Percentiles rank a stretch among this genome's conserved stretches.
Evolutionary conservation across 2,113 vertebrate species (phyloP).

Genomic region (Cyanoliseus patagonus): DNA sequence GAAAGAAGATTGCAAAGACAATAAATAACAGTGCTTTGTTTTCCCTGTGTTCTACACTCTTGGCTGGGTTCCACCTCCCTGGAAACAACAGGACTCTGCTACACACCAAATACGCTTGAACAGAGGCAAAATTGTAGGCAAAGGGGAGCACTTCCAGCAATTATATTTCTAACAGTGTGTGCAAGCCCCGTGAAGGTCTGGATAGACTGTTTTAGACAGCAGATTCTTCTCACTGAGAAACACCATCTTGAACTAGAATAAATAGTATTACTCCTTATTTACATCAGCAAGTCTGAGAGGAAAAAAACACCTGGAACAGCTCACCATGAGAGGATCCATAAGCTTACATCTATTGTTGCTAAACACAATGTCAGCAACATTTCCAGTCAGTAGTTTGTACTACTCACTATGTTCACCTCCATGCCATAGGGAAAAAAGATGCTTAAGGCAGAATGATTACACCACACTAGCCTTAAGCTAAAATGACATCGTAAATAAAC

Average conservation of each 20-base stretch:
- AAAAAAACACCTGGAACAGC: background rate
- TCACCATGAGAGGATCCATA: background rate
- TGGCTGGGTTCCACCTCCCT: background rate
- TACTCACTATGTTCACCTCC: background rate
- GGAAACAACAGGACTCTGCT: background rate
- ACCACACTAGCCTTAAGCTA: slow-evolving; percentile 34
- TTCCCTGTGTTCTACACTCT: background rate
- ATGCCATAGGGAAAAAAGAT: background rate
- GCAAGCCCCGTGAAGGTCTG: background rate
- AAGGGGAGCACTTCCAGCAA: background rate
- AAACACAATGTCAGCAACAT: slow-evolving; percentile 6
- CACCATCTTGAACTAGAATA: background rate
- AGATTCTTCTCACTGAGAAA: background rate
- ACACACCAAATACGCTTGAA: background rate
- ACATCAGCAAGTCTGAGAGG: background rate
- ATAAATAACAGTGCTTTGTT: background rate
- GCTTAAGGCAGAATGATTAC: slow-evolving; percentile 55
- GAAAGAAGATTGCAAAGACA: background rate
- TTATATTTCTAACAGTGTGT: background rate
- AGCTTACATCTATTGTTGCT: slow-evolving; percentile 3
- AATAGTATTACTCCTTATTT: background rate
- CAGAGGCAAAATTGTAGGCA: background rate
- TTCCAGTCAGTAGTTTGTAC: background rate
- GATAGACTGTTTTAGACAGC: background rate
- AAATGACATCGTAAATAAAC: slow-evolving; percentile 49